phyloP scores from a whole-genome alignment of 2,797 vertebrate genomes.

The Sebastes hubbsi region DNA sequence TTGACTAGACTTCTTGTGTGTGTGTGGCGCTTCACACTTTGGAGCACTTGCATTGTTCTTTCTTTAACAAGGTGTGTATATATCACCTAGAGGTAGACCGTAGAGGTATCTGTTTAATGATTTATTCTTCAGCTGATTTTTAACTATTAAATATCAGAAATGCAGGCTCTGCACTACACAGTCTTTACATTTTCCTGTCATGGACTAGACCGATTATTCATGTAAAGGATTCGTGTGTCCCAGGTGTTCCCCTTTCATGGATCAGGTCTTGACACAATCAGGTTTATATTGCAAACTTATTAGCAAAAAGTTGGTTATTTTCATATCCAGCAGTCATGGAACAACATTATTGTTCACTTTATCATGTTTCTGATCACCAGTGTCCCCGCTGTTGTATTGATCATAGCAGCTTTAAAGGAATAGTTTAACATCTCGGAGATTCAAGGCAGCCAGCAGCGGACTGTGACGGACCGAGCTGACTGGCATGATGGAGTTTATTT shows the following conservation, averaged over 20 bases:
- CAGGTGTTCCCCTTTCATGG: background rate
- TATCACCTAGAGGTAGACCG: background rate
- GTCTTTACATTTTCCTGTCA: background rate
- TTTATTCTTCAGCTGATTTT: background rate
- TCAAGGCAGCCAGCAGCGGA: background rate
- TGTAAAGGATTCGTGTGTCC: background rate
- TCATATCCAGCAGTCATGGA: background rate
- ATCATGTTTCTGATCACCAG: background rate
- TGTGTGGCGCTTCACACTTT: background rate
- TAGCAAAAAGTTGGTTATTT: background rate
- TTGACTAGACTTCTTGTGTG: background rate
- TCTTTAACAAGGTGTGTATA: background rate
- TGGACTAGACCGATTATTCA: background rate
- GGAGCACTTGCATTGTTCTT: background rate
- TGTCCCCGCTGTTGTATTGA: background rate
- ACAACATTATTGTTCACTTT: background rate
- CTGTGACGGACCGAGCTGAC: background rate
- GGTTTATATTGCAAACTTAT: background rate
- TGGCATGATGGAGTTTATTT: background rate
- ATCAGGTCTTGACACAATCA: background rate
- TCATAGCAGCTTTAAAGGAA: background rate
- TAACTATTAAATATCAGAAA: background rate
- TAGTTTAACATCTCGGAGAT: background rate
- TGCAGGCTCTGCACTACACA: background rate
- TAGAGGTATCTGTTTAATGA: background rate